Evolutionary conservation across 2,797 vertebrate species (phyloP).

Genomic region (Hypotaenidia philippensis): DNA sequence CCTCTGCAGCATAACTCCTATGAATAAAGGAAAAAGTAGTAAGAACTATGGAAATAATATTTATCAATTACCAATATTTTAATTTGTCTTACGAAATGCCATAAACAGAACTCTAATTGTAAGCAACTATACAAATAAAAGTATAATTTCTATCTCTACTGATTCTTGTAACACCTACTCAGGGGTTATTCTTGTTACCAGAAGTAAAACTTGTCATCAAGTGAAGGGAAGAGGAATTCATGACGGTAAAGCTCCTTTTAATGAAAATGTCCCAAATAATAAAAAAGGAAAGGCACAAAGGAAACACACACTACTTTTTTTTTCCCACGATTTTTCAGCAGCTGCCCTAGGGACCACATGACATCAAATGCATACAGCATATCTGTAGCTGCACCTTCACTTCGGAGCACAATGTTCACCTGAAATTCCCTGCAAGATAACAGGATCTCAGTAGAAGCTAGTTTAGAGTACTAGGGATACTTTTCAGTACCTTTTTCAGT

Average conservation of each 20-base stretch:
- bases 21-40: conserved; percentile 27
- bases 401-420: neutral
- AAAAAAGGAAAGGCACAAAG: neutral
- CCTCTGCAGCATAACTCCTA: conserved; percentile 86
- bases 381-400: neutral
- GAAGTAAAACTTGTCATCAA: neutral
- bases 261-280: neutral
- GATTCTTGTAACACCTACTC: neutral
- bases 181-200: neutral
- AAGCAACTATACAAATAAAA: neutral
- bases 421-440: neutral
- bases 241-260: neutral
- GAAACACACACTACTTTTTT: neutral
- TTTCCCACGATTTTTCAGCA: neutral
- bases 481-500: neutral
- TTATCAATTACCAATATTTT: neutral
- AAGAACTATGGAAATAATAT: neutral
- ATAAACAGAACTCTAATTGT: neutral
- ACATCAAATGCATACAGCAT: neutral
- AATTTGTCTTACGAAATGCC: neutral
- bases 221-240: neutral
- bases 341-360: neutral
- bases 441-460: neutral
- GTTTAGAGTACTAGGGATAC: neutral
- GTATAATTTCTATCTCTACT: neutral